These are phyloP conservation scores for Gallinago undulata DNA, from an alignment of 2,113 vertebrate genomes.

Conservation along the genomic window DNA sequence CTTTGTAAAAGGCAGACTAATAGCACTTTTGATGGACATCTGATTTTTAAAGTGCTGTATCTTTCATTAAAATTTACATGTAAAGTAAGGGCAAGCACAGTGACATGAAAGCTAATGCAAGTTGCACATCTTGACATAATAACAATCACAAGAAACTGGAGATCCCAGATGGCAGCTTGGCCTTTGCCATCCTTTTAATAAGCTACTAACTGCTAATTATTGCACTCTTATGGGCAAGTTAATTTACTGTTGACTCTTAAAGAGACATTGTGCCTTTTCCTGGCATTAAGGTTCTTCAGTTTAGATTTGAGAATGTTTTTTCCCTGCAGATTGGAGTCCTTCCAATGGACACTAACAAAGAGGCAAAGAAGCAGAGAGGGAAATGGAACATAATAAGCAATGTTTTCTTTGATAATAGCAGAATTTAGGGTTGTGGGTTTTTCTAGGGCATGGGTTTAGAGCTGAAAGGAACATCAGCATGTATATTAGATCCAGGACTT, in stretches of 20 bases:
- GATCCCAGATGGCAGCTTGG: constrained; percentile 87
- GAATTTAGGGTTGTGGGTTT: neutral
- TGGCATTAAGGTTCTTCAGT: constrained; percentile 45
- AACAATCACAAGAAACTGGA: constrained; percentile 79
- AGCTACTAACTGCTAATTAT: constrained; percentile 87
- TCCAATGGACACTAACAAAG: constrained; percentile 33
- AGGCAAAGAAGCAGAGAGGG: constrained; percentile 17
- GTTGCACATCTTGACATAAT: constrained; percentile 78
- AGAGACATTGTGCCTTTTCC: constrained; percentile 72
- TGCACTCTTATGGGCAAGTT: constrained; percentile 82
- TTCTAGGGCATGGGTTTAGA: neutral
- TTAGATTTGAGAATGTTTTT: constrained; percentile 27
- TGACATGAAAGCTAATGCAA: constrained; percentile 82
- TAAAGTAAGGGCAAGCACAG: constrained; percentile 71
- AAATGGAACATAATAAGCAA: constrained; percentile 36
- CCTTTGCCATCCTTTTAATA: constrained; percentile 87
- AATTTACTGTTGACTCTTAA: constrained; percentile 87
- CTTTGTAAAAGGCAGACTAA: constrained; percentile 71
- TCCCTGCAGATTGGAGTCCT: constrained; percentile 26
- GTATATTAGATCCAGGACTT: neutral
- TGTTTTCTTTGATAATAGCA: neutral
- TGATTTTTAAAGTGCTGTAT: constrained; percentile 76
- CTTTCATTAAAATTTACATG: constrained; percentile 81
- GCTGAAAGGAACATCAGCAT: neutral
- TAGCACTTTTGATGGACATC: constrained; percentile 70